phyloP scores from a whole-genome alignment of 2,888 invertebrate species.

The Eristalis pertinax region DNA sequence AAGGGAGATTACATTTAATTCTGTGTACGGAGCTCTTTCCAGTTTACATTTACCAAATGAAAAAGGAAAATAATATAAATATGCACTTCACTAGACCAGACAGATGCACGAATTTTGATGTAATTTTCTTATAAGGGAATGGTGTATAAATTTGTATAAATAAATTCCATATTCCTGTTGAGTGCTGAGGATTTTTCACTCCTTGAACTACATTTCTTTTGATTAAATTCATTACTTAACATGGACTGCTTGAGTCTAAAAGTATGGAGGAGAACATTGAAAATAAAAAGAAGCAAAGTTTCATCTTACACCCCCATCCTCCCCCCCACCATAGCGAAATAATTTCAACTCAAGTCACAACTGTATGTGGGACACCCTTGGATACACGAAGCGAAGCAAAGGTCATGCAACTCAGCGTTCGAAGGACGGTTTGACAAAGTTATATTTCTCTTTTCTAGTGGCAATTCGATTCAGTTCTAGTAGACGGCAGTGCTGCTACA shows the following conservation, averaged over 20 bases:
- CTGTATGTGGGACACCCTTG: background rate
- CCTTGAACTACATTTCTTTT: too few species aligned
- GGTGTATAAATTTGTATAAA: too few species aligned
- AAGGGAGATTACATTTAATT: too few species aligned
- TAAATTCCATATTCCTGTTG: too few species aligned
- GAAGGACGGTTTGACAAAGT: slow-evolving; percentile 29
- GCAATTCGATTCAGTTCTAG: slow-evolving; percentile 64
- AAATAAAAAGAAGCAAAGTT: background rate
- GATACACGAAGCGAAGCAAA: background rate
- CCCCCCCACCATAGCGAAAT: background rate
- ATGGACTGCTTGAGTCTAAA: background rate
- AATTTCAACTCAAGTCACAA: background rate
- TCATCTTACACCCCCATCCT: too few species aligned
- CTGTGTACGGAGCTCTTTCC: too few species aligned
- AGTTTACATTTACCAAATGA: too few species aligned
- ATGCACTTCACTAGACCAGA: background rate
- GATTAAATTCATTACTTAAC: too few species aligned
- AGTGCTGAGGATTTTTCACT: too few species aligned
- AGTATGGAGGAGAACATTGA: slow-evolving; percentile 7
- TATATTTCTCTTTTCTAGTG: slow-evolving; percentile 63
- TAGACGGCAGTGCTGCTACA: slow-evolving; percentile 32
- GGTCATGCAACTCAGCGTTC: slow-evolving; percentile 54
- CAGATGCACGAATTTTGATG: background rate
- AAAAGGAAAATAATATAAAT: background rate
- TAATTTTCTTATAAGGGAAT: background rate